phyloP scores from a whole-genome alignment of 2,888 invertebrate genomes.

The Synergus gifuensis region DNA sequence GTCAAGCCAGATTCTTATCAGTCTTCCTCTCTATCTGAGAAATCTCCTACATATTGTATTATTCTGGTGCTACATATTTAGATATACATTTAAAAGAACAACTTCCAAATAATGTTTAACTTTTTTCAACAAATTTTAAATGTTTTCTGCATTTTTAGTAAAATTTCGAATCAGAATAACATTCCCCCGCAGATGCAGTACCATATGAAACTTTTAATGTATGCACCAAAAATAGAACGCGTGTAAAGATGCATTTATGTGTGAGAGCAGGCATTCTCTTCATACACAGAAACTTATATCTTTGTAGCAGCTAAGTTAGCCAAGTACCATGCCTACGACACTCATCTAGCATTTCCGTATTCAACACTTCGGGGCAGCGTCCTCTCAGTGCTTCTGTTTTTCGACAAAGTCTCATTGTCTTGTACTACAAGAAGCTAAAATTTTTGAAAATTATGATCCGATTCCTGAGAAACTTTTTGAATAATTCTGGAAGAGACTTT shows the following conservation, averaged over 20 bases:
- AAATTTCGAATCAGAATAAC: not conserved
- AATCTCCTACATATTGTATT: not conserved
- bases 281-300: constrained; percentile 24
- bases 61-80: not conserved
- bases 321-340: constrained; percentile 16
- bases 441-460: not conserved
- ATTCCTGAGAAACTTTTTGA: not conserved
- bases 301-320: constrained; percentile 20
- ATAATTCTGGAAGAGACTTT: not conserved
- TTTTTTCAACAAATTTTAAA: too few relatives aligned
- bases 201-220: constrained; percentile 9
- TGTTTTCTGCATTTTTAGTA: not conserved
- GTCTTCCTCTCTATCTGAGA: not conserved
- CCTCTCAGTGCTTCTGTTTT: constrained; percentile 16
- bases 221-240: constrained; percentile 21
- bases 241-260: constrained; percentile 28
- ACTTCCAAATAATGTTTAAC: not conserved
- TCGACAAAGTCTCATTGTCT: not conserved
- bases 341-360: constrained; percentile 25
- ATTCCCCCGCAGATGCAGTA: not conserved
- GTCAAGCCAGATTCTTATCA: not conserved
- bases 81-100: not conserved
- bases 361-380: constrained; percentile 25
- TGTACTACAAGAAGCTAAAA: not conserved
- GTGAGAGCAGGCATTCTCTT: not conserved